A percentile compares a stretch with the other conserved stretches of the same genome.
These are phyloP conservation scores for Biston stratarius DNA, from an alignment of 2,888 invertebrate genomes.

Conservation along the genomic window DNA sequence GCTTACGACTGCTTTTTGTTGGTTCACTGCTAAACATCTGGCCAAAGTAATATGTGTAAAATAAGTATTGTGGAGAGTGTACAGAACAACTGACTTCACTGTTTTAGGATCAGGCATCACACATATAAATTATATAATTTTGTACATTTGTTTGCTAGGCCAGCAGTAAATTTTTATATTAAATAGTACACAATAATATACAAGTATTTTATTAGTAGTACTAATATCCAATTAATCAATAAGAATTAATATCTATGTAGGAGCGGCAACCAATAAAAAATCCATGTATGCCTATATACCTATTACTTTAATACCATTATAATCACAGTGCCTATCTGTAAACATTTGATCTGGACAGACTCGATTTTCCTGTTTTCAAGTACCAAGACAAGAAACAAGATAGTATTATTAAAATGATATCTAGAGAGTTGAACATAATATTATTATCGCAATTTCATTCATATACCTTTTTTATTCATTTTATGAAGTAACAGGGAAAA, in stretches of 20 bases:
- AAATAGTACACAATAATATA: too few species aligned
- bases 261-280: conserved; percentile 1
- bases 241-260: background rate
- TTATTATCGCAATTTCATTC: too few species aligned
- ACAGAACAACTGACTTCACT: background rate
- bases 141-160: too few species aligned
- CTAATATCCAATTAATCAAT: too few species aligned
- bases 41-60: background rate
- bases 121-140: too few species aligned
- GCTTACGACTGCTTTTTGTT: conserved; percentile 10
- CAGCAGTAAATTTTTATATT: background rate
- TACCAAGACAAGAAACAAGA: background rate
- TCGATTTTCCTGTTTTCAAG: conserved; percentile 27
- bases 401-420: background rate
- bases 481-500: too few species aligned
- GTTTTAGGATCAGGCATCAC: too few species aligned
- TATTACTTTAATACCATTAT: conserved; percentile 5
- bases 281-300: conserved; percentile 4
- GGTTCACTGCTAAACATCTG: conserved; percentile 15
- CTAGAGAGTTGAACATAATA: too few species aligned
- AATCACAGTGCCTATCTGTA: conserved; percentile 5
- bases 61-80: background rate
- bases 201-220: too few species aligned
- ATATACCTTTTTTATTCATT: too few species aligned
- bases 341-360: conserved; percentile 10